Base-by-base conservation (phyloP, 2,888 invertebrate species). In the Xestia xanthographa region DNA sequence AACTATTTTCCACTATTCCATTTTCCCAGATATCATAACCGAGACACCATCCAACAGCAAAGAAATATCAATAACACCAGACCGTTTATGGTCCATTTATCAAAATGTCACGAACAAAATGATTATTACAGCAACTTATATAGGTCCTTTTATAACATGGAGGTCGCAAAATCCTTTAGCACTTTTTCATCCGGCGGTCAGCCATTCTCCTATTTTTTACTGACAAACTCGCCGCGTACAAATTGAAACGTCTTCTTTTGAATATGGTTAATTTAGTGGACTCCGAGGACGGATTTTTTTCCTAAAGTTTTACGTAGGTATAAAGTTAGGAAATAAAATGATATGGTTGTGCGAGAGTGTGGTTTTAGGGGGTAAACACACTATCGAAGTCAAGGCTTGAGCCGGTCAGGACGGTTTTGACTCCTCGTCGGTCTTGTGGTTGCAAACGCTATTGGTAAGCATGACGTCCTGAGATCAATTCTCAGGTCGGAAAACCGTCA, bases 221-320 rank as follows among this genome's bases (percentile, higher is more conserved):
- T 84, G 80, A 67, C 84, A 82, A 79, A 71, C 82, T 82, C 68
- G 73, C 80, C 70, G 84, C 87, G 88, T 85, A 91, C 89, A 90
- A 91, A 92, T 91, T 91, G 92, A 91, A 92, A 92, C 88, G 88
- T 92, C 91, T 90, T 78, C 90, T 90, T 92, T 93, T 93, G 93
- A 93, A 94, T 92, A 92, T 90, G 89, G 90, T 91, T 94, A 94
- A 94, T 94, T 94, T 93, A 92, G 91, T 91, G 88, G 88, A 85
- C 87, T 86, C 79, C 74, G 83, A 76, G 84, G 86, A 72, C 79
- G 86, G 86, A 85, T 87, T 92, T 92, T 34, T 91, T 91, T 90
- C 80, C 62, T 78, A 87, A 91, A 92, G 87, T 91, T 92, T 88
- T 84, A 84, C 72, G 66, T 87, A n/a, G n/a, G n/a, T n/a, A 79